These are phyloP conservation scores for Anguilla megastoma DNA, from an alignment of 2,797 vertebrate genomes.

Conservation along the genomic window DNA sequence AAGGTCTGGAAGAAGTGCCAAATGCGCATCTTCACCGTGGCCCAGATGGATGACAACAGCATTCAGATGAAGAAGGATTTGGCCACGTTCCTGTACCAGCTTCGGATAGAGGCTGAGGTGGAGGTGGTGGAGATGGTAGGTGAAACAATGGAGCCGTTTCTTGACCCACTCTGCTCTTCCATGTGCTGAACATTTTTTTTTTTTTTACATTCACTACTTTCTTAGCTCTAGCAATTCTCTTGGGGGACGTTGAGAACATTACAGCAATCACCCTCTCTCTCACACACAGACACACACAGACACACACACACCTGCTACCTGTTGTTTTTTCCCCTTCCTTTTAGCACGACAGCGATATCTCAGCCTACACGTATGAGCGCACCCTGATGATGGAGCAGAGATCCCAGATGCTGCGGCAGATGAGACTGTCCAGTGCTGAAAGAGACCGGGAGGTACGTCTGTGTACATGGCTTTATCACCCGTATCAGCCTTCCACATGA, in stretches of 20 bases:
- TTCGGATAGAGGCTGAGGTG: slow-evolving; percentile 94
- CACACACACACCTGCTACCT: neutral
- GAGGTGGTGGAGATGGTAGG: slow-evolving; percentile 98
- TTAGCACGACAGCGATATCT: slow-evolving; percentile 95
- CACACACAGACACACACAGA: neutral
- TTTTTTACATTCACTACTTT: neutral
- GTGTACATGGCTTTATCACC: neutral
- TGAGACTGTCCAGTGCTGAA: slow-evolving; percentile 93
- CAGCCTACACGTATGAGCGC: slow-evolving; percentile 94
- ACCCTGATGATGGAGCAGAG: slow-evolving; percentile 99
- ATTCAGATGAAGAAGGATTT: slow-evolving; percentile 99
- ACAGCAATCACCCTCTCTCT: neutral
- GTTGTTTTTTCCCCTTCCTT: neutral
- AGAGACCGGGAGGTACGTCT: slow-evolving; percentile 86
- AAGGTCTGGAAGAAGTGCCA: slow-evolving; percentile 98
- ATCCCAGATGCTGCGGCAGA: slow-evolving; percentile 96
- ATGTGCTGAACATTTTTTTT: neutral
- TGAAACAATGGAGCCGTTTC: neutral
- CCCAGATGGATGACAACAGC: slow-evolving; percentile 98
- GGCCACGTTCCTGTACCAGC: slow-evolving; percentile 92
- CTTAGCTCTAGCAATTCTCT: neutral
- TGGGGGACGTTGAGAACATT: neutral
- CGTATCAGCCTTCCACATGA: neutral
- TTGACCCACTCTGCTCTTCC: neutral
- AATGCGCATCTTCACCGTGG: slow-evolving; percentile 97